phyloP scores from a whole-genome alignment of 2,113 vertebrate species.

The Micronisus gabar region DNA sequence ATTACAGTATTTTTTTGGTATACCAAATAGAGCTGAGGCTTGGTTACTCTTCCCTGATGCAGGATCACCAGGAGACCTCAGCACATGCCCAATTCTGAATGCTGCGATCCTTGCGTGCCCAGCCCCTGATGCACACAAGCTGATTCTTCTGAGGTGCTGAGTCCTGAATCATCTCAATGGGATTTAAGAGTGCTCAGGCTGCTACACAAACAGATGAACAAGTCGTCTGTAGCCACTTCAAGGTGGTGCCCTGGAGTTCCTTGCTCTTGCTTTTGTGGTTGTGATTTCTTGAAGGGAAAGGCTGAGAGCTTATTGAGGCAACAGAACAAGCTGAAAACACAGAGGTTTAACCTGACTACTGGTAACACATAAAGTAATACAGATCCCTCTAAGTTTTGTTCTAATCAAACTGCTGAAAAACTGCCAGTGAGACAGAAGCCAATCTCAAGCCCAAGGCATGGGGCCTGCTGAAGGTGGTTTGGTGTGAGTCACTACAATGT shows the following conservation, averaged over 20 bases:
- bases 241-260: background rate
- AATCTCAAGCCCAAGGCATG: background rate
- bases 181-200: background rate
- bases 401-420: background rate
- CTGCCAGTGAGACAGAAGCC: background rate
- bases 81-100: background rate
- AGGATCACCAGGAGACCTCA: background rate
- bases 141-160: background rate
- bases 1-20: background rate
- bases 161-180: background rate
- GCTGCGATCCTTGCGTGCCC: fast-evolving
- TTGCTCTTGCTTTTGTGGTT: background rate
- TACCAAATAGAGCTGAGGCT: background rate
- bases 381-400: background rate
- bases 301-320: background rate
- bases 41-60: background rate
- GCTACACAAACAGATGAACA: background rate
- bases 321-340: background rate
- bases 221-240: background rate
- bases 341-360: background rate
- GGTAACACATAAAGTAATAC: background rate
- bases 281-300: background rate
- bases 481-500: background rate
- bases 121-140: background rate
- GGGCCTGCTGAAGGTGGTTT: background rate